A percentile compares a stretch with the other conserved stretches of the same genome.
phyloP scores from a whole-genome alignment of 2,888 invertebrate species.

The Drosophila multiciliata region DNA sequence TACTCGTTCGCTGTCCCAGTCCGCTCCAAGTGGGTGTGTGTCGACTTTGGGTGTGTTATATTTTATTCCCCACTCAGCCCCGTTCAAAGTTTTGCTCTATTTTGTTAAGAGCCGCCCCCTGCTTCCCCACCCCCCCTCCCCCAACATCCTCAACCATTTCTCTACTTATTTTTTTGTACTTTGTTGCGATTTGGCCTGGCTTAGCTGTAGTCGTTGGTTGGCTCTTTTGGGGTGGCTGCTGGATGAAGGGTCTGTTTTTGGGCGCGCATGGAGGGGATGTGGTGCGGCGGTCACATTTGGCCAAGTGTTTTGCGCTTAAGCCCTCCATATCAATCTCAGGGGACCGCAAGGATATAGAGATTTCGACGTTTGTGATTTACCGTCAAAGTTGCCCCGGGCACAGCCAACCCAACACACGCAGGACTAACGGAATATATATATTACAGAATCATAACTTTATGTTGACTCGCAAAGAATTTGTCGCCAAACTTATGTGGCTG shows the following conservation, averaged over 20 bases:
- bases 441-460: conserved; percentile 74
- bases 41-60: conserved; percentile 14
- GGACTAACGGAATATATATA: conserved; percentile 36
- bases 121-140: not conserved
- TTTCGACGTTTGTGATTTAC: conserved; percentile 84
- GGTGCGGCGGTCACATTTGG: conserved; percentile 85
- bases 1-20: conserved; percentile 49
- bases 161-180: conserved; percentile 37
- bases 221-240: not conserved
- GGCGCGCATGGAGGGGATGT: conserved; percentile 1
- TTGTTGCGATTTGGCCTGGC: conserved; percentile 71
- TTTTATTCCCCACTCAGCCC: conserved; percentile 21
- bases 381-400: conserved; percentile 43
- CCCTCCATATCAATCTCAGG: conserved; percentile 85
- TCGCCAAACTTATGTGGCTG: conserved; percentile 43
- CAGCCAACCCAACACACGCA: conserved; percentile 17
- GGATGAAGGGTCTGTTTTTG: conserved; percentile 35
- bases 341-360: conserved; percentile 83
- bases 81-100: conserved; percentile 63
- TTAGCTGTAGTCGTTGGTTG: conserved; percentile 49
- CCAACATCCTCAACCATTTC: conserved; percentile 6
- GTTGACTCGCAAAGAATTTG: conserved; percentile 62
- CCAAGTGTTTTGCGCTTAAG: conserved; percentile 85
- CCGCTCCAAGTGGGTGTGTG: conserved; percentile 6
- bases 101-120: conserved; percentile 55